These are phyloP conservation scores for Leptogaster cylindrica DNA, from an alignment of 2,888 invertebrate genomes.

Conservation along the genomic window DNA sequence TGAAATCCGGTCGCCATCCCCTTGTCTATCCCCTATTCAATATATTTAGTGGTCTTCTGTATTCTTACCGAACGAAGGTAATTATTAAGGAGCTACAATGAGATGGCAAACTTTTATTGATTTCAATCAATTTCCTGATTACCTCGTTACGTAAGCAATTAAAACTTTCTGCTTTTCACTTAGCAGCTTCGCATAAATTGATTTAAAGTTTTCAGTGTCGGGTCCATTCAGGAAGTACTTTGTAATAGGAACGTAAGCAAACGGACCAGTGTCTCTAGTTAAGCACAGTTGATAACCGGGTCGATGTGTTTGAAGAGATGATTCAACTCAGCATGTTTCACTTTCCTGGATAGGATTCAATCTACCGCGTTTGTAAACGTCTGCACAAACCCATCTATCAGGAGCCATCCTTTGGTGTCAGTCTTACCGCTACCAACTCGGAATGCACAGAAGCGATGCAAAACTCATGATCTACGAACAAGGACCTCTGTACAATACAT, in stretches of 20 bases:
- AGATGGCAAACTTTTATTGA: constrained; percentile 17
- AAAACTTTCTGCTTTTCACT: constrained; percentile 14
- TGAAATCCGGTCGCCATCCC: no score
- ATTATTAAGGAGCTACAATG: constrained; percentile 6
- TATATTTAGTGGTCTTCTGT: neutral
- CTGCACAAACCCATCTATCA: no score
- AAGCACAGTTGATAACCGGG: neutral
- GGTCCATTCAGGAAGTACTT: no score
- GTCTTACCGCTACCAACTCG: no score
- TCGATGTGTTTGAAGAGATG: constrained; percentile 7
- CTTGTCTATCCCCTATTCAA: neutral
- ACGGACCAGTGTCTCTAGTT: neutral
- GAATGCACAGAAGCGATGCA: no score
- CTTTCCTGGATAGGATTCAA: no score
- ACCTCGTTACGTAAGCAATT: constrained; percentile 29
- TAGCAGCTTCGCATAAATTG: neutral
- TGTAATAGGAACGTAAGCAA: no score
- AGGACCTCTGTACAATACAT: no score
- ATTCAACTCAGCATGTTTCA: no score
- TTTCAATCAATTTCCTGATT: constrained; percentile 31
- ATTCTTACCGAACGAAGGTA: neutral
- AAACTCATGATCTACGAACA: no score
- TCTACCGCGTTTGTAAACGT: no score
- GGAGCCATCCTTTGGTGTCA: no score
- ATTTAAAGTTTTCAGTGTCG: neutral